These are phyloP conservation scores for Geotrupes spiniger DNA, from an alignment of 2,888 invertebrate genomes.

Conservation along the genomic window DNA sequence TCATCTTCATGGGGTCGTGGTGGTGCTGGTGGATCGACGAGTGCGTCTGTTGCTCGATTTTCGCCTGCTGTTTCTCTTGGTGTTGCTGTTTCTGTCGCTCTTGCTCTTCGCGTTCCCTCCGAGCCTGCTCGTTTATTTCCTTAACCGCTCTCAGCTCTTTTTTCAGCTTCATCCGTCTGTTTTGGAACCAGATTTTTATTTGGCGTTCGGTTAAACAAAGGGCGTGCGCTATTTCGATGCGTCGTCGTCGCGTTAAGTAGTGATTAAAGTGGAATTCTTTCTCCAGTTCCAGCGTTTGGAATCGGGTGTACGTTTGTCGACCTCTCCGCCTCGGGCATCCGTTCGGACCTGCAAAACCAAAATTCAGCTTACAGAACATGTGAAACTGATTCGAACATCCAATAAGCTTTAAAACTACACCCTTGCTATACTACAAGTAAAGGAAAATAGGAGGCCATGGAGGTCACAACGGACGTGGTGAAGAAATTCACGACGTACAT, in stretches of 20 bases:
- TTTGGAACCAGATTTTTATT: conserved; percentile 97
- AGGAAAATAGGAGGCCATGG: too few species aligned
- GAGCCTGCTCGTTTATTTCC: conserved; percentile 92
- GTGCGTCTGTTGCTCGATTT: conserved; percentile 69
- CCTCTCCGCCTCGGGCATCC: conserved; percentile 92
- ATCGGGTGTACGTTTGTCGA: conserved; percentile 95
- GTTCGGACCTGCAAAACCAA: conserved; percentile 78
- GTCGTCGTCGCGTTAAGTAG: conserved; percentile 90
- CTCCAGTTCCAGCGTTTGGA: conserved; percentile 96
- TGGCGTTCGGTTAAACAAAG: conserved; percentile 94
- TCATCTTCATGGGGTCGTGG: conserved; percentile 71
- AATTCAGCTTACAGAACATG: too few species aligned
- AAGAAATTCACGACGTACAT: too few species aligned
- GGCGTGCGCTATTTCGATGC: conserved; percentile 96
- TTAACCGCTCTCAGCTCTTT: conserved; percentile 92
- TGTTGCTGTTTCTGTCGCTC: conserved; percentile 89
- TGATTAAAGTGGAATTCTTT: conserved; percentile 99
- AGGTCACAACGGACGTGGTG: too few species aligned
- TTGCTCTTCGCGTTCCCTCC: conserved; percentile 86
- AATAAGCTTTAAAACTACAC: conserved; percentile 9
- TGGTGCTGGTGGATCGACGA: conserved; percentile 64
- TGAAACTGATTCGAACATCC: not conserved
- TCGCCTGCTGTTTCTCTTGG: conserved; percentile 81
- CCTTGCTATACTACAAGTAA: conserved; percentile 15
- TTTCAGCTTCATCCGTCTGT: conserved; percentile 94